Evolutionary conservation across 2,797 vertebrate genomes (phyloP).

Genomic region (Carcharodon carcharias): DNA sequence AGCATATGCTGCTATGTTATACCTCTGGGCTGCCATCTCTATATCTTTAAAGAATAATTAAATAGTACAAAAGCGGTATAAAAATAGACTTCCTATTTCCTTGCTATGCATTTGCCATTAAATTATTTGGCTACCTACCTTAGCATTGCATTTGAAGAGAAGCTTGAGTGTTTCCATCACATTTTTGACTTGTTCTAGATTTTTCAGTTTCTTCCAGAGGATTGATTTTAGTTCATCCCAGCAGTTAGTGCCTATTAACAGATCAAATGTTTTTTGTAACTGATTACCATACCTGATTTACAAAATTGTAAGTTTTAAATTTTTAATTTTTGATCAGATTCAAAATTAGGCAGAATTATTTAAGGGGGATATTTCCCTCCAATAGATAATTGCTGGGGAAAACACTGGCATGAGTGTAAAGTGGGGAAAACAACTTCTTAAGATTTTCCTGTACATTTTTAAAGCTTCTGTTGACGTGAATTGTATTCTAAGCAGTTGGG

Average conservation of each 20-base stretch:
- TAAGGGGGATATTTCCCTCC: not conserved
- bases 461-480: not conserved
- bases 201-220: conserved; percentile 80
- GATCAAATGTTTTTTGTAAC: not conserved
- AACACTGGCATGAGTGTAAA: not conserved
- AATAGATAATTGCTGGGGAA: not conserved
- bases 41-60: not conserved
- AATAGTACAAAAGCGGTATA: not conserved
- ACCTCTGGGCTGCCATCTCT: not conserved
- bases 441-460: not conserved
- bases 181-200: conserved; percentile 69
- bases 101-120: not conserved
- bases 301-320: not conserved
- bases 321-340: not conserved
- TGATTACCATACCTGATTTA: not conserved
- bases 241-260: conserved; percentile 73
- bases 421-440: not conserved
- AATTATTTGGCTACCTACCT: conserved; percentile 53
- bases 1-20: not conserved
- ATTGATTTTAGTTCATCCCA: conserved; percentile 85
- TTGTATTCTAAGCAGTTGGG: not conserved
- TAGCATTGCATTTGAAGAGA: conserved; percentile 70
- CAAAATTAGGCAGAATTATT: not conserved
- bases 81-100: not conserved
- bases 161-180: conserved; percentile 82